A percentile compares a stretch with the other conserved stretches of the same genome.
Evolutionary conservation across 2,888 invertebrate genomes (phyloP).

Genomic region (Nomada hirtipes): DNA sequence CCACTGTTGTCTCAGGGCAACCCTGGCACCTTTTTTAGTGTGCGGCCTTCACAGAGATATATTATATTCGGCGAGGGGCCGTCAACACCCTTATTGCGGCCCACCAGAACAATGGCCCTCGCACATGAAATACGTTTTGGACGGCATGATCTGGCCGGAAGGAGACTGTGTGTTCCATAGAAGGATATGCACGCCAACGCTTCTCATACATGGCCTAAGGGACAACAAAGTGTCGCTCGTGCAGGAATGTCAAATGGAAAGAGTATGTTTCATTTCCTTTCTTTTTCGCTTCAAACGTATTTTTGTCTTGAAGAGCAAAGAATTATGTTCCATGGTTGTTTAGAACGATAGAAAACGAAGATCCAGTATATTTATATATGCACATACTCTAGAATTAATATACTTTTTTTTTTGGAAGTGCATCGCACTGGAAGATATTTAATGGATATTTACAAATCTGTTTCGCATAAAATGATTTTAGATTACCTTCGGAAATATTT

Average conservation of each 20-base stretch:
- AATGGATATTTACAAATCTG: background rate
- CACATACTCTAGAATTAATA: too few relatives aligned
- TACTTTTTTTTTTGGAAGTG: too few relatives aligned
- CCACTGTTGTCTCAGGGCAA: slow-evolving; percentile 85
- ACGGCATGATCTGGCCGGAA: slow-evolving; percentile 89
- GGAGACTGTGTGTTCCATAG: slow-evolving; percentile 89
- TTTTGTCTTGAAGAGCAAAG: background rate
- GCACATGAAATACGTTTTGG: slow-evolving; percentile 85
- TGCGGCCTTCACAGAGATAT: slow-evolving; percentile 86
- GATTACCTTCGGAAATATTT: background rate
- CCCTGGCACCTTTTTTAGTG: slow-evolving; percentile 86
- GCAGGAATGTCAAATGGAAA: slow-evolving; percentile 90
- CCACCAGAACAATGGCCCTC: slow-evolving; percentile 84
- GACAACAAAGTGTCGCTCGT: slow-evolving; percentile 88
- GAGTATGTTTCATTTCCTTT: slow-evolving; percentile 83
- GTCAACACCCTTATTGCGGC: slow-evolving; percentile 85
- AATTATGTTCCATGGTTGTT: background rate
- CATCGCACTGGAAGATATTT: too few relatives aligned
- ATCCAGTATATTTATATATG: background rate
- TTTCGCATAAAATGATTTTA: background rate
- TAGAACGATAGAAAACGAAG: background rate
- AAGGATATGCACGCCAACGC: slow-evolving; percentile 87
- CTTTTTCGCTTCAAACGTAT: background rate
- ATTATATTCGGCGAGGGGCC: slow-evolving; percentile 86
- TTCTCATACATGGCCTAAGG: slow-evolving; percentile 88